These are phyloP conservation scores for Anthrax anthrax DNA, from an alignment of 2,888 invertebrate genomes.

Conservation along the genomic window DNA sequence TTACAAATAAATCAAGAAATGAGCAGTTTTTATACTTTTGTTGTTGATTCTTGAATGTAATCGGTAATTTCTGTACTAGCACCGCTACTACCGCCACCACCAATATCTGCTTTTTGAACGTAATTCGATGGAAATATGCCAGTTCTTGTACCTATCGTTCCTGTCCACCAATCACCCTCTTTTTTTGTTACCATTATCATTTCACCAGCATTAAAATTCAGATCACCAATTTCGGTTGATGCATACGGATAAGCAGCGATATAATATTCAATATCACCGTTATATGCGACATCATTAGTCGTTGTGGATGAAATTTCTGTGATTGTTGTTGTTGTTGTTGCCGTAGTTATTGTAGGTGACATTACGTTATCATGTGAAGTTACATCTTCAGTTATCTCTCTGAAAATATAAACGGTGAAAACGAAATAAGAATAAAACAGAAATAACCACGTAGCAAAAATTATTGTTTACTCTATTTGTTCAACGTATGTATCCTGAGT, in stretches of 20 bases:
- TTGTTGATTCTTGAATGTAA: background rate
- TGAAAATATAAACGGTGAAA: slow-evolving; percentile 24
- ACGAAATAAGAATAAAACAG: slow-evolving; percentile 3
- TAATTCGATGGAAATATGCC: slow-evolving; percentile 99
- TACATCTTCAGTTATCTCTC: slow-evolving; percentile 63
- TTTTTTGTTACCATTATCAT: slow-evolving; percentile 72
- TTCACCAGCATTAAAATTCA: slow-evolving; percentile 78
- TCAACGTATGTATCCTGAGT: slow-evolving; percentile 26
- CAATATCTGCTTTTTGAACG: slow-evolving; percentile 56
- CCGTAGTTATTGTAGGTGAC: background rate
- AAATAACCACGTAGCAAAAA: background rate
- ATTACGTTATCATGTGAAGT: too few species aligned
- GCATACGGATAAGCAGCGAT: slow-evolving; percentile 82
- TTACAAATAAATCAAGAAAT: too few species aligned
- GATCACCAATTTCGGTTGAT: slow-evolving; percentile 79
- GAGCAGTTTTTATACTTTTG: background rate
- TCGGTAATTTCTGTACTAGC: background rate
- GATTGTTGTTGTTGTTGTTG: background rate
- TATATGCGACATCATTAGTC: slow-evolving; percentile 19
- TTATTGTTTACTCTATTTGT: slow-evolving; percentile 39
- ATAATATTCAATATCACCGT: slow-evolving; percentile 54
- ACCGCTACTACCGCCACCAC: slow-evolving; percentile 9
- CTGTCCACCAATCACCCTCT: slow-evolving; percentile 99
- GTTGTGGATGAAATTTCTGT: slow-evolving; percentile 18
- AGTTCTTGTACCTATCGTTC: slow-evolving; percentile 59